Conservation (phyloP, 2,797 vertebrate genomes). For the Pangasius sanitwongsei region DNA sequence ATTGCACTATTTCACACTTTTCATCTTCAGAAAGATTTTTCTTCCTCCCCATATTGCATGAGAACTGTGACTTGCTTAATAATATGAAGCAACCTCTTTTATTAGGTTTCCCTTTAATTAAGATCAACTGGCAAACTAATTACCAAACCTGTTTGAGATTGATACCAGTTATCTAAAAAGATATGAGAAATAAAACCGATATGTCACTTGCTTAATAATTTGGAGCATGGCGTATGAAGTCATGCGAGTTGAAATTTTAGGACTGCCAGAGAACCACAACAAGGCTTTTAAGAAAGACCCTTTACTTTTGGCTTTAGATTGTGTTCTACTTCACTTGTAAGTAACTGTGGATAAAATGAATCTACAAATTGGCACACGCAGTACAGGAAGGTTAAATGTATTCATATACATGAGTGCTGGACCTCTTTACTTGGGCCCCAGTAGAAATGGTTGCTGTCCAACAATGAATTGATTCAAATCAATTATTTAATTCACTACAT, state of each 20-base stretch:
- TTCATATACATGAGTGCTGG: background rate
- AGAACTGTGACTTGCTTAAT: no score
- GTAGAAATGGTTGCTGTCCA: slow-evolving; percentile 34
- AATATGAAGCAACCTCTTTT: no score
- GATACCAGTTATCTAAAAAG: no score
- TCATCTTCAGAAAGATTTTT: no score
- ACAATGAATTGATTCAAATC: slow-evolving; percentile 58
- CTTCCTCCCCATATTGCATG: no score
- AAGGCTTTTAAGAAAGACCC: background rate
- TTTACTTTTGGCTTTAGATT: background rate
- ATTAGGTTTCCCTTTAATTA: no score
- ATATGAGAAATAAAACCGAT: no score
- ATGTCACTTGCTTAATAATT: no score
- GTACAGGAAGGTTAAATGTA: background rate
- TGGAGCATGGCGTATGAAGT: background rate
- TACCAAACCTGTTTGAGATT: no score
- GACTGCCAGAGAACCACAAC: background rate
- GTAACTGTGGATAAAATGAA: slow-evolving; percentile 1
- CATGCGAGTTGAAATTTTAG: background rate
- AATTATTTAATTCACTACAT: slow-evolving; percentile 41
- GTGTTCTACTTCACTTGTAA: background rate
- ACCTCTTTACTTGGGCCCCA: slow-evolving; percentile 18
- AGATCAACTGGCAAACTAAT: no score
- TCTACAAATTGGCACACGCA: background rate
- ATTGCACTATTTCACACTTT: no score